Evolutionary conservation across 2,113 vertebrate genomes (phyloP), one percentile per base, ranked within the genome.

Genomic region (Aramus guarauna): DNA sequence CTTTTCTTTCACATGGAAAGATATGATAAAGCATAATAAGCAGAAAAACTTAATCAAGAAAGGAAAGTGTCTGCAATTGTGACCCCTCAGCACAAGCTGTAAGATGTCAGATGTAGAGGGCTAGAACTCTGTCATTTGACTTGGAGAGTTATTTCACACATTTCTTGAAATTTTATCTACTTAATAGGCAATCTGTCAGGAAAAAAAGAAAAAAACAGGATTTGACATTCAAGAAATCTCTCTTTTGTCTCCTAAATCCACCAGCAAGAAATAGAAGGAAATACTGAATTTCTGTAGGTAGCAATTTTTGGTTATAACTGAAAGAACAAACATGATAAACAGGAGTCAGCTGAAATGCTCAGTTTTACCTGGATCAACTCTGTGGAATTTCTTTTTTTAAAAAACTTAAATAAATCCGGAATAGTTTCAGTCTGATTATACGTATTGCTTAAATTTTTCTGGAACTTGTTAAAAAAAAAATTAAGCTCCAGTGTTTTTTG

Each of bases 91-190:
- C 36, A 60, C 29, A 91, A 86, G 22, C 52, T 84, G 22, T 75
- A 88, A 94, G 68, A 68, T 95, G 43, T 67, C 55, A 90, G 21
- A 71, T 81, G 41, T 66, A 71, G 73, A 88, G 13, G 85, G 43
- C 34, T 47, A 86, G 88, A 97, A 94, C 52, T n/a, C n/a, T 84
- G 85, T 94, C 55, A 80, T 74, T 81, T 93, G 72, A 43, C 64
- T 93, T 78, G 50, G 47, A 80, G 41, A 2, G 7, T 56, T 92
- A 45, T 78, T 94, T 90, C 76, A 81, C 82, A 96, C 59, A 39
- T 92, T 92, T 83, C 60, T 74, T 92, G 52, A 86, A 94, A 63
- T 78, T 80, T 92, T 80, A 50, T 74, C 37, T 74, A 48, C 47
- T 82, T 83, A 73, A 85, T 48, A 85, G 20, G 12, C 48, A 90